These are phyloP conservation scores for Python bivittatus DNA, from an alignment of 2,113 vertebrate genomes.

Conservation along the genomic window DNA sequence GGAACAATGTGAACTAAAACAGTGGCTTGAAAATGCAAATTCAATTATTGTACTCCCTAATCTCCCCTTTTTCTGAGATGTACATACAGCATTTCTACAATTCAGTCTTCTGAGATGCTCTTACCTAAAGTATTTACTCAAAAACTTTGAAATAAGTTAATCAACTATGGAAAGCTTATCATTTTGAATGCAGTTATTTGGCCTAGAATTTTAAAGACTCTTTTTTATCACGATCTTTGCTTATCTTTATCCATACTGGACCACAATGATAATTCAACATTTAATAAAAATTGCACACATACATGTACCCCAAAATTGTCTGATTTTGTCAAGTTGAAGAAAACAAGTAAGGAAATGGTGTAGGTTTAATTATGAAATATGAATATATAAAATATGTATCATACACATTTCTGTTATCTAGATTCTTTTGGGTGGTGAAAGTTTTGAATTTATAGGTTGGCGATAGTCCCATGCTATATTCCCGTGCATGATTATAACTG, in stretches of 20 bases:
- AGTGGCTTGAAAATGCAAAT: not conserved
- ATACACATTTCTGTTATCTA: too few species aligned
- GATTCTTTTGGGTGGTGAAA: too few species aligned
- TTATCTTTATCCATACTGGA: not conserved
- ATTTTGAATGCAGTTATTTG: not conserved
- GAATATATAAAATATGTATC: not conserved
- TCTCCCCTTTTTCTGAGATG: not conserved
- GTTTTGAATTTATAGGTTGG: too few species aligned
- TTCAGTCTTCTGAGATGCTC: not conserved
- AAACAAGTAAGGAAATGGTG: not conserved
- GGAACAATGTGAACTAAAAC: not conserved
- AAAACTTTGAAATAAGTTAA: not conserved
- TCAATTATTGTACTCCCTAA: not conserved
- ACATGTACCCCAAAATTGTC: not conserved
- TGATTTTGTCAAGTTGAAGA: not conserved
- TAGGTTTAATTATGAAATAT: not conserved
- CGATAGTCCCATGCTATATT: too few species aligned
- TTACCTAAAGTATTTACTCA: not conserved
- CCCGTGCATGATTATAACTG: too few species aligned
- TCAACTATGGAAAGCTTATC: not conserved
- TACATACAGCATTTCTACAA: not conserved
- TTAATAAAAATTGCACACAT: not conserved
- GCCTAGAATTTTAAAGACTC: not conserved
- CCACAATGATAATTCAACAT: not conserved
- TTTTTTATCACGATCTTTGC: not conserved